A percentile compares a stretch with the other conserved stretches of the same genome.
phyloP scores from a whole-genome alignment of 2,888 invertebrate genomes.

The Pristionchus maxplancki region DNA sequence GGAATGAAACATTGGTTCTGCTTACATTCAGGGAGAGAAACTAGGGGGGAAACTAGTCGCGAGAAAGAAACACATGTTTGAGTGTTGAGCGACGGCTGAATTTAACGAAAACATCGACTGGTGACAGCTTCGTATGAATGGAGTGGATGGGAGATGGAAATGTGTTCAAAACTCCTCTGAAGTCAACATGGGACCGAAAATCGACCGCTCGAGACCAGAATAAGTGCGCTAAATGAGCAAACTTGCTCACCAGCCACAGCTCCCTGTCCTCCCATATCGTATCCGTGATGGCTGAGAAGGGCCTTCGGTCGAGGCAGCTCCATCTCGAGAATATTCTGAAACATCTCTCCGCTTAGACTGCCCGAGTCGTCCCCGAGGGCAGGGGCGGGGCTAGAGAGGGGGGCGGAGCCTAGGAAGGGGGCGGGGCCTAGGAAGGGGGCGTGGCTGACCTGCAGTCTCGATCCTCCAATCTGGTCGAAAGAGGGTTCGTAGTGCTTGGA shows the following conservation, averaged over 20 bases:
- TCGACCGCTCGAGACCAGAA: not conserved
- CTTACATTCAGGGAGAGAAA: not conserved
- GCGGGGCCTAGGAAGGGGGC: not conserved
- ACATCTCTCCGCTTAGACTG: conserved; percentile 52
- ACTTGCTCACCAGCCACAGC: conserved; percentile 64
- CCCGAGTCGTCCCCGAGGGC: too few relatives aligned
- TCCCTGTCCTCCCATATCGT: conserved; percentile 75
- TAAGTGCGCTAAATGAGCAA: not conserved
- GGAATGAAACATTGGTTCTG: not conserved
- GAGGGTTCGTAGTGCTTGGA: conserved; percentile 70
- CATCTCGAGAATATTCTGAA: conserved; percentile 77
- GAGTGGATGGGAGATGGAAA: not conserved
- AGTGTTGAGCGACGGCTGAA: not conserved
- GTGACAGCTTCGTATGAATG: not conserved
- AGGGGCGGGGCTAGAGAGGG: not conserved
- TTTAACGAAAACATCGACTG: not conserved
- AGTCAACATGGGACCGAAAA: not conserved
- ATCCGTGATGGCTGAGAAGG: conserved; percentile 73
- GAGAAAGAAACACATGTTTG: not conserved
- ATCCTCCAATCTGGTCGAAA: conserved; percentile 72
- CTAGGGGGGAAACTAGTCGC: not conserved
- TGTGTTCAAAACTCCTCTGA: not conserved
- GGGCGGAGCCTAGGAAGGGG: not conserved
- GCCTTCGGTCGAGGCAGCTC: conserved; percentile 77
- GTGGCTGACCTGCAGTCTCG: conserved; percentile 61